phyloP scores from a whole-genome alignment of 1,140 invertebrate species.

The Leptinotarsa texana region DNA sequence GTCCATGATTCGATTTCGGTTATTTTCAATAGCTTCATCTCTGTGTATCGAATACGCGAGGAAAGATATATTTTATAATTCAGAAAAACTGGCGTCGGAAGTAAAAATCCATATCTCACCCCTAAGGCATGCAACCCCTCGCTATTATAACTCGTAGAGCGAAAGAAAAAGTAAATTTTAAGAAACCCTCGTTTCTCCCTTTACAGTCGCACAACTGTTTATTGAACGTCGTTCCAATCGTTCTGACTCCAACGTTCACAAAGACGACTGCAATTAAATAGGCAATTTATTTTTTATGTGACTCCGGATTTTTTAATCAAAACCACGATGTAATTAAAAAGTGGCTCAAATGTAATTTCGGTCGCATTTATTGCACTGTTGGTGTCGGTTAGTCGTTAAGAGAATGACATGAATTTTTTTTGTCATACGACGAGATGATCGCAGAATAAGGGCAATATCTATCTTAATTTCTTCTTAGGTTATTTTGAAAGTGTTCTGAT shows the following conservation, averaged over 20 bases:
- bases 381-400: neutral
- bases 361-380: slow-evolving; percentile 26
- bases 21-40: slow-evolving; percentile 41
- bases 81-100: slow-evolving; percentile 53
- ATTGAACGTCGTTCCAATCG: slow-evolving; percentile 39
- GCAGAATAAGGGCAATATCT: too few relatives aligned
- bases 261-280: slow-evolving; percentile 51
- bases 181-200: slow-evolving; percentile 53
- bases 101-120: slow-evolving; percentile 56
- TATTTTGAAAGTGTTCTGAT: too few relatives aligned
- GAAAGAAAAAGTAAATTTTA: slow-evolving; percentile 58
- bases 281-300: slow-evolving; percentile 56
- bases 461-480: too few relatives aligned
- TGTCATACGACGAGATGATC: too few relatives aligned
- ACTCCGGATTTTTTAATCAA: slow-evolving; percentile 52
- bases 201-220: slow-evolving; percentile 45
- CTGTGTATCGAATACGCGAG: slow-evolving; percentile 26
- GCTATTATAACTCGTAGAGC: slow-evolving; percentile 56
- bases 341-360: slow-evolving; percentile 47
- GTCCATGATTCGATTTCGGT: neutral
- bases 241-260: neutral
- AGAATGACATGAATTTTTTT: too few relatives aligned
- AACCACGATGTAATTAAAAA: slow-evolving; percentile 55
- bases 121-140: slow-evolving; percentile 37
- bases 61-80: slow-evolving; percentile 54